Evolutionary conservation across 2,888 invertebrate species (phyloP), one percentile per base, ranked within the genome.

Genomic region (Hirtodrosophila cameraria): DNA sequence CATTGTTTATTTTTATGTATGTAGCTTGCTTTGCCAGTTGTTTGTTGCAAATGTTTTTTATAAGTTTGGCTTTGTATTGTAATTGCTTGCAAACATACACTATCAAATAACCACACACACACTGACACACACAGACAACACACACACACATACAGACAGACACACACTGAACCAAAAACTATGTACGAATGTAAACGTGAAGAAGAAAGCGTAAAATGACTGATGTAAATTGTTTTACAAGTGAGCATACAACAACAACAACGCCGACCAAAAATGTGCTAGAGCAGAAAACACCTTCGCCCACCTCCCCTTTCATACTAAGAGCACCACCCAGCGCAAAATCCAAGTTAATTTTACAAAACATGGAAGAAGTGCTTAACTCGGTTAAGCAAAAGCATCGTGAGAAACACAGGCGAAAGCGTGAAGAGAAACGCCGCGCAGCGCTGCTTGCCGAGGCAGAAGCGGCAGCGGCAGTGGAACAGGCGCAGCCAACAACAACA

Each of bases 351-450:
- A 90, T 90, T 33, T 53, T 89, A 28, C 89, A 90, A 58, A 91
- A 90, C 55, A 91, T 91, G 91, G 90, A 90, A 52, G 90, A 90
- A 45, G 91, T 91, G 1, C 74, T 91, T 1, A 87, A 89, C 50
- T 88, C 90, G 0, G 90, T 90, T 1, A 91, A 90, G 58, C 89
- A 89, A 41, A 90, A 90, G 59, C 89, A 90, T 63, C 88, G 89
- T 7, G 89, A 90, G 64, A 89, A 90, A 39, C 90, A 90, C 60
- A 86, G 85, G 54, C 75, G 89, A 5, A 89, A 89, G 69, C 87
- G 86, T 3, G 89, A 90, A 41, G 83, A 89, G 25, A 90, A 88
- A 43, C 85, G 89, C 25, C 66, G 88, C 8, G 89, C 89, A 1
- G 79, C 76, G 43, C 69, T 86, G 54, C 67, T 85, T 35, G 85